phyloP scores from a whole-genome alignment of 2,797 vertebrate species.

The Falco berigora region DNA sequence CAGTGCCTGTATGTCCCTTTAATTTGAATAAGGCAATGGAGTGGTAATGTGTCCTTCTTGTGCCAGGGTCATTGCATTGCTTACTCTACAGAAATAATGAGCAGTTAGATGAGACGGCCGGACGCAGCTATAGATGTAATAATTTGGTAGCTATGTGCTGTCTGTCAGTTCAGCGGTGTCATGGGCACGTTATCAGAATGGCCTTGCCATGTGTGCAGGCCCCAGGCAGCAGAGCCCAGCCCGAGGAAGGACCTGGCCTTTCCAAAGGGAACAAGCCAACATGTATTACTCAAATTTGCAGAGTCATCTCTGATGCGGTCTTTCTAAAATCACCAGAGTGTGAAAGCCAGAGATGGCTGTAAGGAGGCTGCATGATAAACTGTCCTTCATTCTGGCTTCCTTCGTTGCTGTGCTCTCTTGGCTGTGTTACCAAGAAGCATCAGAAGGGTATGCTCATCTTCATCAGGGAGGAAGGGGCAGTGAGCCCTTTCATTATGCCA shows the following conservation, averaged over 20 bases:
- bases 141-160: not conserved
- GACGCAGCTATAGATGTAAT: not conserved
- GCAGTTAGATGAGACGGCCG: not conserved
- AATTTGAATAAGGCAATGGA: not conserved
- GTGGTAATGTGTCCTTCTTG: not conserved
- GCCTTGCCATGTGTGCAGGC: not conserved
- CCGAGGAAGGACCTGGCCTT: not conserved
- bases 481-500: not conserved
- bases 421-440: not conserved
- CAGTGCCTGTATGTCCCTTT: not conserved
- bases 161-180: not conserved
- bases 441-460: not conserved
- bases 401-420: not conserved
- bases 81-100: not conserved
- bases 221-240: not conserved
- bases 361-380: not conserved
- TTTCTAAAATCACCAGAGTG: not conserved
- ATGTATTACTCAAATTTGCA: not conserved
- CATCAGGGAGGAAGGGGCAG: not conserved
- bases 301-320: not conserved
- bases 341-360: not conserved
- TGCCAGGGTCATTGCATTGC: not conserved
- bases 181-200: not conserved
- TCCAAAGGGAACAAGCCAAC: not conserved
- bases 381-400: not conserved